Conservation (phyloP, 2,113 vertebrate genomes). For the Chlamydotis undulata region DNA sequence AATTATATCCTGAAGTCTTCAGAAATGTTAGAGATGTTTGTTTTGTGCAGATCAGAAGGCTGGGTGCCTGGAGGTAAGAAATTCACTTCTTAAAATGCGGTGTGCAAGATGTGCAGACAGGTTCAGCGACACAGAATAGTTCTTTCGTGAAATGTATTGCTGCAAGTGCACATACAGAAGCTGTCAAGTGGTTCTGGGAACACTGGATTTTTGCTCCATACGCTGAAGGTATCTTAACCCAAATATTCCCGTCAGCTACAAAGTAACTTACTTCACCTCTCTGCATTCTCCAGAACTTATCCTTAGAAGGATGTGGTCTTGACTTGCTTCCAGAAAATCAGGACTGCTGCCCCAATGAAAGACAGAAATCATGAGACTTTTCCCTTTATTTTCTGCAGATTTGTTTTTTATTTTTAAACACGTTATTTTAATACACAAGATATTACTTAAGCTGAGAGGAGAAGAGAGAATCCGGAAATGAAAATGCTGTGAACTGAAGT, state of each 20-base stretch:
- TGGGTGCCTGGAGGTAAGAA: background rate
- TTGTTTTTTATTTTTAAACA: conserved; percentile 54
- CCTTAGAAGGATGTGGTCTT: background rate
- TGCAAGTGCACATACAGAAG: background rate
- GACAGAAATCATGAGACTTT: background rate
- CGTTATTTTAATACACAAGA: background rate
- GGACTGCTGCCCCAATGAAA: background rate
- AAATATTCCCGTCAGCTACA: background rate
- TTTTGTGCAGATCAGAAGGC: background rate
- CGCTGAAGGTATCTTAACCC: background rate
- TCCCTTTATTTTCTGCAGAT: background rate
- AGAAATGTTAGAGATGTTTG: background rate
- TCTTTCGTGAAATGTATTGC: background rate
- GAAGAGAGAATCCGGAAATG: conserved; percentile 57
- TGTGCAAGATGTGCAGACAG: background rate
- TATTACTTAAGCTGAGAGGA: conserved; percentile 30
- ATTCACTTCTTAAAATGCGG: background rate
- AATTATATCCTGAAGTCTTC: background rate
- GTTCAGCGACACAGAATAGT: background rate
- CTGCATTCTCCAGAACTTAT: background rate
- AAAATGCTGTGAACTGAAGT: conserved; percentile 51
- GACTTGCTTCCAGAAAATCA: background rate
- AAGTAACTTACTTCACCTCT: background rate
- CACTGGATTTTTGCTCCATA: background rate
- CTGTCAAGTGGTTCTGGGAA: background rate